These are phyloP conservation scores for Sminthurides bifidus DNA, from an alignment of 1,140 invertebrate species.

Conservation along the genomic window DNA sequence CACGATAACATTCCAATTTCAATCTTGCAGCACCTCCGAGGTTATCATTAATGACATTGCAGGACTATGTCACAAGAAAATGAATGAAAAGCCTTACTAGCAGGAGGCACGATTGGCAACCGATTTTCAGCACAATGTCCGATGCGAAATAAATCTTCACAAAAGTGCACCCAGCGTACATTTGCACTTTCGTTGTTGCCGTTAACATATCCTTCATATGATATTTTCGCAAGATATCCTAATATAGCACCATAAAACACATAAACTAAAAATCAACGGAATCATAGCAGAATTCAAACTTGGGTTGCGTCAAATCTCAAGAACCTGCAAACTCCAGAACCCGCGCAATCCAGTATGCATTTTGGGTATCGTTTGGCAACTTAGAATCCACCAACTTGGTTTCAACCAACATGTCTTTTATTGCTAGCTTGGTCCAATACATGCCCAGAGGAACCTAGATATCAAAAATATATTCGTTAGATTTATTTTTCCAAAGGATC, in stretches of 20 bases:
- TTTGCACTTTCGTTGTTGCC: not conserved
- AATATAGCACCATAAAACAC: not conserved
- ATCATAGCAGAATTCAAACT: not conserved
- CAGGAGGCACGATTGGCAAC: not conserved
- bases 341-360: constrained; percentile 1
- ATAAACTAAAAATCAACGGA: not conserved
- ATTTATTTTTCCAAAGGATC: not conserved
- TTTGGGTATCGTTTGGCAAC: not conserved
- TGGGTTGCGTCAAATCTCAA: not conserved
- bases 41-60: not conserved
- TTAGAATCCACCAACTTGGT: not conserved
- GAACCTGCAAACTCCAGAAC: not conserved
- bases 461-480: not conserved
- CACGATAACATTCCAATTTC: not conserved
- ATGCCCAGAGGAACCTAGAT: not conserved
- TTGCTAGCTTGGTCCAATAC: constrained; percentile 1
- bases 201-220: constrained; percentile 1
- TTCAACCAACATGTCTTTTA: not conserved
- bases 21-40: not conserved
- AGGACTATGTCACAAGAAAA: not conserved
- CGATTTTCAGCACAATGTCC: constrained; percentile 6
- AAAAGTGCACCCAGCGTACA: not conserved
- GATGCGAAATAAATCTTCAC: not conserved
- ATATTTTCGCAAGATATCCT: not conserved
- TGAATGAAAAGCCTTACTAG: not conserved